phyloP scores from a whole-genome alignment of 2,888 invertebrate species.

The Thecophora atra region DNA sequence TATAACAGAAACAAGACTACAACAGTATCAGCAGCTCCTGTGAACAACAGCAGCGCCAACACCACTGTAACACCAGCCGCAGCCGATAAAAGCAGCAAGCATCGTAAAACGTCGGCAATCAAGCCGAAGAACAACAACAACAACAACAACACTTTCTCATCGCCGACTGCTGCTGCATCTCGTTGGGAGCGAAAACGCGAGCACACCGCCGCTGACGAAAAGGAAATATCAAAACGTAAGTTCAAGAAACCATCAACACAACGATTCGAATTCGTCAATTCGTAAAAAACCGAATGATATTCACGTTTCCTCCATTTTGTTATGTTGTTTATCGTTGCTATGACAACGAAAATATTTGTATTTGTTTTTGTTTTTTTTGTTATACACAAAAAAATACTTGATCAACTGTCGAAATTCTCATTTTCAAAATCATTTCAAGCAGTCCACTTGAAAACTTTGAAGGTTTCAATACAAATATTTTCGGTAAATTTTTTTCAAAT shows the following conservation, averaged over 20 bases:
- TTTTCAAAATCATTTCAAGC: too few species aligned
- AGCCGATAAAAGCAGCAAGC: slow-evolving; percentile 27
- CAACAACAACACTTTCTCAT: slow-evolving; percentile 43
- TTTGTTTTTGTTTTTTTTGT: too few species aligned
- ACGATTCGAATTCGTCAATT: too few species aligned
- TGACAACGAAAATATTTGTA: too few species aligned
- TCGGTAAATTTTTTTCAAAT: too few species aligned
- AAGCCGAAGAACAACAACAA: slow-evolving; percentile 44
- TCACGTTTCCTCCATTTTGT: too few species aligned
- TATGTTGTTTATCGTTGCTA: too few species aligned
- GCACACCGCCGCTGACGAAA: slow-evolving; percentile 39
- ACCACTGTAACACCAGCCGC: slow-evolving; percentile 2
- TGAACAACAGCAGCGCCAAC: slow-evolving; percentile 8
- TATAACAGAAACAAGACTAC: slow-evolving; percentile 31
- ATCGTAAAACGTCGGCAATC: slow-evolving; percentile 38
- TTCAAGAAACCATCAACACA: neutral
- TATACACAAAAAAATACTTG: too few species aligned
- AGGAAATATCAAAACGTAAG: slow-evolving; percentile 24
- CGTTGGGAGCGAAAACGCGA: slow-evolving; percentile 54
- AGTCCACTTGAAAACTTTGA: too few species aligned
- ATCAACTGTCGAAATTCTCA: too few species aligned
- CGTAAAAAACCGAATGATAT: too few species aligned
- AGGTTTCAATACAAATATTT: too few species aligned
- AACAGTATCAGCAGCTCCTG: slow-evolving; percentile 22
- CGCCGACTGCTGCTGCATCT: slow-evolving; percentile 39